phyloP scores from a whole-genome alignment of 1,140 invertebrate species.

The Matsumurasca onukii region DNA sequence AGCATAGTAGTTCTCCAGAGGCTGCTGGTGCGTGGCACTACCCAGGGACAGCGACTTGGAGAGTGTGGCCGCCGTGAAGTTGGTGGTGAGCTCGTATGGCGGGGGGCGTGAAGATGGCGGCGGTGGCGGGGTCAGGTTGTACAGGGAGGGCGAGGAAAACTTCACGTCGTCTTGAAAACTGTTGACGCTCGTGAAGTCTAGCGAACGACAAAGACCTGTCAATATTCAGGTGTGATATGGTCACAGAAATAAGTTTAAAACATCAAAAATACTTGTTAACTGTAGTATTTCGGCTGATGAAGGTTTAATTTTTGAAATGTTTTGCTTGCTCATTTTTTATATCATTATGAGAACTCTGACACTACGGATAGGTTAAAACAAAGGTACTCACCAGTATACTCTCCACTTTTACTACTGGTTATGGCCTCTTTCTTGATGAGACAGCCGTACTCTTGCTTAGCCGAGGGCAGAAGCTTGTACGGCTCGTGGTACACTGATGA shows the following conservation, averaged over 20 bases:
- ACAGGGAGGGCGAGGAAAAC: conserved; percentile 52
- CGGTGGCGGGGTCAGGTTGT: conserved; percentile 49
- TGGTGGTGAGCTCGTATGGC: conserved; percentile 47
- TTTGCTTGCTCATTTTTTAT: no score
- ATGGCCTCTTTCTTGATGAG: conserved; percentile 54
- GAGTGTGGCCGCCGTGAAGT: conserved; percentile 37
- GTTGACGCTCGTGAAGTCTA: conserved; percentile 53
- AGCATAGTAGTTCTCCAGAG: conserved; percentile 66
- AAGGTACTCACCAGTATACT: conserved; percentile 50
- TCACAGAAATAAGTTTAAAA: no score
- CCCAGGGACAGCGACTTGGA: conserved; percentile 41
- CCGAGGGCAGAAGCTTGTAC: conserved; percentile 56
- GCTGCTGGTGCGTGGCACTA: conserved; percentile 42
- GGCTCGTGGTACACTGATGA: conserved; percentile 62
- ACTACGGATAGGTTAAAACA: no score
- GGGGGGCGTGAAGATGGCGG: conserved; percentile 47
- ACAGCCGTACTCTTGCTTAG: conserved; percentile 55
- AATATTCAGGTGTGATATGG: no score
- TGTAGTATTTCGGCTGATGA: no score
- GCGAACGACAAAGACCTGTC: conserved; percentile 39
- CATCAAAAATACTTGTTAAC: no score
- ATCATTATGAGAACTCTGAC: no score
- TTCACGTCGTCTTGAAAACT: conserved; percentile 54
- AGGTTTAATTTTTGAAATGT: no score
- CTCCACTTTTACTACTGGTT: conserved; percentile 52